Evolutionary conservation across 2,797 vertebrate species (phyloP).

Genomic region (Notamacropus eugenii): DNA sequence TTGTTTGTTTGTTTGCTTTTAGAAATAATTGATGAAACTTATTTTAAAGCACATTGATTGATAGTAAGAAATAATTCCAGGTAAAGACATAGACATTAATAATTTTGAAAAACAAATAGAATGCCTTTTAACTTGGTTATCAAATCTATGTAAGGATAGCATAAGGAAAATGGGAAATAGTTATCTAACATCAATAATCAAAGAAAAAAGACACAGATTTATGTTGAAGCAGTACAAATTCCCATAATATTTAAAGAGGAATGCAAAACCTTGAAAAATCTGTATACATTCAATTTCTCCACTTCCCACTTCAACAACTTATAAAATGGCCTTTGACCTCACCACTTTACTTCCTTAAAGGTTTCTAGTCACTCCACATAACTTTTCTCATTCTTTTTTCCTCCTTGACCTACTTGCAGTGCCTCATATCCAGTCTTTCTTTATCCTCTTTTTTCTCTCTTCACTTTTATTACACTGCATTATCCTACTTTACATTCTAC

Average conservation of each 20-base stretch:
- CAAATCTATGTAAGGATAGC: background rate
- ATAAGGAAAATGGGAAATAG: background rate
- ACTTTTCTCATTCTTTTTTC: background rate
- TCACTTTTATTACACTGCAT: background rate
- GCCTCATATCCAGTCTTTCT: background rate
- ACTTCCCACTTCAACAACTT: background rate
- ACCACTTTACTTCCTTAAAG: background rate
- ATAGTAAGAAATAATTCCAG: background rate
- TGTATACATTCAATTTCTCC: background rate
- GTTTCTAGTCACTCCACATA: background rate
- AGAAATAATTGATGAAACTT: background rate
- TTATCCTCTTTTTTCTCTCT: background rate
- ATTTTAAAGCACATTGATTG: no score
- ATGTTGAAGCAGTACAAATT: background rate
- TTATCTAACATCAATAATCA: background rate
- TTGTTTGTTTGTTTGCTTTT: background rate
- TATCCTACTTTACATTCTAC: background rate
- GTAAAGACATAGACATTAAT: background rate
- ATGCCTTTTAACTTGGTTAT: background rate
- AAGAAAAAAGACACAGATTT: background rate
- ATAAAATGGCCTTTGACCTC: background rate
- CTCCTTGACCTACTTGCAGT: background rate
- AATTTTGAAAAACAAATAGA: background rate
- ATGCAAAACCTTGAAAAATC: background rate
- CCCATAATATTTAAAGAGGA: background rate